phyloP scores from a whole-genome alignment of 2,797 vertebrate species.

The Pempheris klunzingeri region DNA sequence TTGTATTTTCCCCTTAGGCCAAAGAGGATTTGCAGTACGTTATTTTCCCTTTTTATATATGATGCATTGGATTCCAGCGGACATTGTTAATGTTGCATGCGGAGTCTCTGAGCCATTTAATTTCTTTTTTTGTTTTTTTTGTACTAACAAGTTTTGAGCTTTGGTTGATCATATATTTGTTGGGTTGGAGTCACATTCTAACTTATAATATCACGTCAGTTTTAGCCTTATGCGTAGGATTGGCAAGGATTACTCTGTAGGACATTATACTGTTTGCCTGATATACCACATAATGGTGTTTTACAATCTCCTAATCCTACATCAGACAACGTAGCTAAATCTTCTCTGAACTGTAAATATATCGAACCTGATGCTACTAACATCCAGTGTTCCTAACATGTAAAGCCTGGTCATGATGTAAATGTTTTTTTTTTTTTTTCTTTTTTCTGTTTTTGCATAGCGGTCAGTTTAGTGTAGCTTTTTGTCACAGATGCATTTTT shows the following conservation, averaged over 20 bases:
- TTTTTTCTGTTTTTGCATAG: constrained; percentile 29
- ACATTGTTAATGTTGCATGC: constrained; percentile 43
- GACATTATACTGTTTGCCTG: constrained; percentile 44
- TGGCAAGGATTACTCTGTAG: constrained; percentile 1
- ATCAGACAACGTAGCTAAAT: constrained; percentile 20
- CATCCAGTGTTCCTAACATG: constrained; percentile 30
- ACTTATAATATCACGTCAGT: constrained; percentile 27
- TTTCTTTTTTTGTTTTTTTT: constrained; percentile 56
- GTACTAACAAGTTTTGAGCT: constrained; percentile 42
- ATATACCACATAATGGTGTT: constrained; percentile 21
- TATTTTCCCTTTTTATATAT: constrained; percentile 14
- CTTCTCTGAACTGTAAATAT: constrained; percentile 29
- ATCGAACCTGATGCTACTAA: constrained; percentile 10
- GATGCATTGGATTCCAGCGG: constrained; percentile 30
- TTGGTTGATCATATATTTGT: constrained; percentile 19
- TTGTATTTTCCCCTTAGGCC: constrained; percentile 65
- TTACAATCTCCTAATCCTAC: neutral
- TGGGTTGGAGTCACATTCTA: constrained; percentile 7
- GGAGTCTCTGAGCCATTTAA: constrained; percentile 64
- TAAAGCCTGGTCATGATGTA: constrained; percentile 51
- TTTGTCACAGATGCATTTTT: constrained; percentile 49
- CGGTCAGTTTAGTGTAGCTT: constrained; percentile 35
- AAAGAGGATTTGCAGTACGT: constrained; percentile 69
- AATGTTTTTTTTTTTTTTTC: constrained; percentile 50
- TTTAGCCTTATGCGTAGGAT: constrained; percentile 23